A percentile compares a stretch with the other conserved stretches of the same genome.
These are phyloP conservation scores for Yponomeuta malinellus DNA, from an alignment of 2,888 invertebrate species.

Conservation along the genomic window DNA sequence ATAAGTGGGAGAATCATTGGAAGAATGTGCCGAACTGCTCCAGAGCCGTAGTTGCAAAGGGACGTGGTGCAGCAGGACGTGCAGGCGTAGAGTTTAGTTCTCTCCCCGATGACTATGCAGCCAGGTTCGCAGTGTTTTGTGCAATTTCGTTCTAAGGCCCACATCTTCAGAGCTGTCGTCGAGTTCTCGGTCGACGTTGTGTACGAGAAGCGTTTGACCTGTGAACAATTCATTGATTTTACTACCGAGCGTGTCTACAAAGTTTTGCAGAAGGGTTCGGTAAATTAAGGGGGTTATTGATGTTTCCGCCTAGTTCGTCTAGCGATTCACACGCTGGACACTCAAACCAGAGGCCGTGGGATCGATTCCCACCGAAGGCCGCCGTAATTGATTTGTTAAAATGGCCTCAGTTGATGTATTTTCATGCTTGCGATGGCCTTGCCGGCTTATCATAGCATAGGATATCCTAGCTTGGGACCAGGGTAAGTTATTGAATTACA, in stretches of 20 bases:
- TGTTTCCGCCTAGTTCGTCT: no score
- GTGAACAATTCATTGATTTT: conserved; percentile 22
- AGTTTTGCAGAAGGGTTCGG: no score
- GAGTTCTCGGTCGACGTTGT: conserved; percentile 90
- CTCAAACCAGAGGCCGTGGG: no score
- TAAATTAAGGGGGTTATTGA: no score
- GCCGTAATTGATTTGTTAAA: no score
- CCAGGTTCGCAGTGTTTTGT: conserved; percentile 89
- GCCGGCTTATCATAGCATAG: no score
- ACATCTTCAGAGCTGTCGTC: conserved; percentile 80
- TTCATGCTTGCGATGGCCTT: no score
- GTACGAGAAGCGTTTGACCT: conserved; percentile 90
- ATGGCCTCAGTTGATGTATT: neutral
- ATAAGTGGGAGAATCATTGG: neutral
- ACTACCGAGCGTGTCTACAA: neutral
- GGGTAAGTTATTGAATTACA: no score
- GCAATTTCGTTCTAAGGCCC: conserved; percentile 90
- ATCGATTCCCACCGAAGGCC: no score
- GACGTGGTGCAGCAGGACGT: conserved; percentile 88
- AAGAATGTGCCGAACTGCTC: conserved; percentile 31
- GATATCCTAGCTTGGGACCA: no score
- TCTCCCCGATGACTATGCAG: conserved; percentile 91
- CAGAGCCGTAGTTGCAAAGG: conserved; percentile 86
- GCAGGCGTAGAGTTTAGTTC: conserved; percentile 91
- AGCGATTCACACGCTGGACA: no score